These are phyloP conservation scores for Scolopax bukidnonensis DNA, from an alignment of 2,797 vertebrate genomes.

Conservation along the genomic window DNA sequence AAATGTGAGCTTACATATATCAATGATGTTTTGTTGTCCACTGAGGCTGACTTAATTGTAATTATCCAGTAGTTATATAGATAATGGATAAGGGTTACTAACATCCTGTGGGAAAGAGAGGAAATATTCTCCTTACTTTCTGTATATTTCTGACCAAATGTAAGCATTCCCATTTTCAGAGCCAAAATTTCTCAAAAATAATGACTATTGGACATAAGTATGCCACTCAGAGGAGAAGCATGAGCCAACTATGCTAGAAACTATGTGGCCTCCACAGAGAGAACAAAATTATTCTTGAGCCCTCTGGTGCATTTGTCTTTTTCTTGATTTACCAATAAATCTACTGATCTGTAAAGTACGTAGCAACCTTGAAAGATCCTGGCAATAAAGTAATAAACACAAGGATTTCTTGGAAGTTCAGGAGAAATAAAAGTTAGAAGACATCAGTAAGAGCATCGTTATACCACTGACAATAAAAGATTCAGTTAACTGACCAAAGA, in stretches of 20 bases:
- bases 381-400: neutral
- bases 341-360: neutral
- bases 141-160: neutral
- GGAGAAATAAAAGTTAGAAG: neutral
- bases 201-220: neutral
- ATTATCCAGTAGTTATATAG: neutral
- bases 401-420: neutral
- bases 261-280: neutral
- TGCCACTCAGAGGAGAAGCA: neutral
- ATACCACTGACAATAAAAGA: neutral
- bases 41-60: neutral
- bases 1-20: neutral
- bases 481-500: neutral
- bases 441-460: neutral
- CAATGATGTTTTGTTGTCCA: neutral
- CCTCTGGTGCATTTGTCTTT: neutral
- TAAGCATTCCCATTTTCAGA: neutral
- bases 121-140: neutral
- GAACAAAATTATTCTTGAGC: neutral
- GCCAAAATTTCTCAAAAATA: neutral
- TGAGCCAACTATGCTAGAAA: neutral
- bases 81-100: neutral
- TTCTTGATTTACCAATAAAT: neutral
- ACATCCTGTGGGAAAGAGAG: neutral
- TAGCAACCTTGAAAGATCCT: neutral